Percentiles rank a stretch among this genome's conserved stretches.
phyloP scores from a whole-genome alignment of 2,113 vertebrate species.

The Ctenomys sociabilis region DNA sequence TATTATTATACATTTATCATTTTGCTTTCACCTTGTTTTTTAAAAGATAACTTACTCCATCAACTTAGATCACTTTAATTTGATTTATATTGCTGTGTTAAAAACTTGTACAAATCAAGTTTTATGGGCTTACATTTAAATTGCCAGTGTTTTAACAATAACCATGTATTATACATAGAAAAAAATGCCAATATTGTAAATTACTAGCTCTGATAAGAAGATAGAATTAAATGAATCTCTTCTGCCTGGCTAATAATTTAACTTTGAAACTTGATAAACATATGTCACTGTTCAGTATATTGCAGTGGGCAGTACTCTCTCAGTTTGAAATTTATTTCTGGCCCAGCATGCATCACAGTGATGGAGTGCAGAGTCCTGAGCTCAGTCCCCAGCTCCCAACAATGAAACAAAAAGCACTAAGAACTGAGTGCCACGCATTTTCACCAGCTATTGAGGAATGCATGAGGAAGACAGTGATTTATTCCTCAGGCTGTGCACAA shows the following conservation, averaged over 20 bases:
- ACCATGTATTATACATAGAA: not conserved
- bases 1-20: constrained; percentile 62
- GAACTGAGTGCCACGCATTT: not conserved
- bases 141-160: not conserved
- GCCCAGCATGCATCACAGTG: not conserved
- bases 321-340: not conserved
- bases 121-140: constrained; percentile 12
- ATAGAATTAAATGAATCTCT: not conserved
- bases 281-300: not conserved
- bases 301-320: not conserved
- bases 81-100: constrained; percentile 67
- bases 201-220: not conserved
- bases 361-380: not conserved
- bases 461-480: not conserved
- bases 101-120: constrained; percentile 21
- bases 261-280: not conserved
- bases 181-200: not conserved
- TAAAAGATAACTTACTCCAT: constrained; percentile 31
- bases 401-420: not conserved
- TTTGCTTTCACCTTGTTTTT: constrained; percentile 49
- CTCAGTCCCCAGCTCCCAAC: not conserved
- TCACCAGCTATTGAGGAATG: not conserved
- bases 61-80: constrained; percentile 50
- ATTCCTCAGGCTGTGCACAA: not conserved
- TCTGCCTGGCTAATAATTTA: not conserved